Conservation (phyloP, 30 jellyfish, hydroid and myxozoan species). For the Chrysaora quinquecirrha region DNA sequence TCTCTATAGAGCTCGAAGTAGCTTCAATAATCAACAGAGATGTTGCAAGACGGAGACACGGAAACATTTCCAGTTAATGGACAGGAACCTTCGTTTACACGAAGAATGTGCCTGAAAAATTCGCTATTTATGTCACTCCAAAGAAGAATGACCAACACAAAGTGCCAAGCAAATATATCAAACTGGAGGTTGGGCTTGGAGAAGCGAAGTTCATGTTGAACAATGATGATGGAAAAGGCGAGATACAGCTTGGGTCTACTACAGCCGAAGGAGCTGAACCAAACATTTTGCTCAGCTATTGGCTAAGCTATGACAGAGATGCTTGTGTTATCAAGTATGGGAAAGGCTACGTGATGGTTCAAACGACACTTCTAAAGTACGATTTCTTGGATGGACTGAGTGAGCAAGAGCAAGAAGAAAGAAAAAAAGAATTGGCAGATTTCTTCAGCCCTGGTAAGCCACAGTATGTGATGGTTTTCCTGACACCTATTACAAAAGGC, state of each 20-base stretch:
- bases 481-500: not conserved
- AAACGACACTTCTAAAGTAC: slow-evolving; percentile 14
- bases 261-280: not conserved
- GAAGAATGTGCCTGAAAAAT: not conserved
- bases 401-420: not conserved
- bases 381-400: slow-evolving; percentile 7
- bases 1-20: too few relatives aligned
- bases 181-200: not conserved
- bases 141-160: not conserved
- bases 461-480: not conserved
- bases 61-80: slow-evolving; percentile 14
- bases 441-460: slow-evolving; percentile 14
- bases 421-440: not conserved
- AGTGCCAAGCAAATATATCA: too few relatives aligned
- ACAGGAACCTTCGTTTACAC: slow-evolving; percentile 25
- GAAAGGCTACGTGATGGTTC: slow-evolving; percentile 7
- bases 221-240: not conserved
- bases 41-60: not conserved
- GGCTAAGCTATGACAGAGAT: slow-evolving; percentile 55
- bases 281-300: not conserved
- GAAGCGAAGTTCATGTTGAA: not conserved
- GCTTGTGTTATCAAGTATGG: slow-evolving; percentile 36
- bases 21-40: too few relatives aligned
- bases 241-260: too few relatives aligned
- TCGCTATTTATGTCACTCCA: slow-evolving; percentile 10